These are phyloP conservation scores for Gryllus longicercus DNA, from an alignment of 2,888 invertebrate species.

Conservation along the genomic window DNA sequence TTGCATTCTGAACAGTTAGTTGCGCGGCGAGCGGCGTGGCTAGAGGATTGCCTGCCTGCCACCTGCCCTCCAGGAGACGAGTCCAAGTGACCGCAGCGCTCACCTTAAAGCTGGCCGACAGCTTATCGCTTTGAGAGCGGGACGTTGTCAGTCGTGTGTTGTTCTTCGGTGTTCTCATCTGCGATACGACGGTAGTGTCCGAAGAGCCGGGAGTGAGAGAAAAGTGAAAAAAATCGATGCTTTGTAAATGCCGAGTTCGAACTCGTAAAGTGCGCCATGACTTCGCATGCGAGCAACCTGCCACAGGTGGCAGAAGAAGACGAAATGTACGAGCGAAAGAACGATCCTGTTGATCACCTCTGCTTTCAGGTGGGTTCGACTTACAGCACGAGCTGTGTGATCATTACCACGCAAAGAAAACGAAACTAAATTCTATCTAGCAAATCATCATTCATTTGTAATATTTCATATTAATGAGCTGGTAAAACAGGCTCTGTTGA, in stretches of 20 bases:
- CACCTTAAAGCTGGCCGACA: too few species aligned
- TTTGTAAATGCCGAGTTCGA: background rate
- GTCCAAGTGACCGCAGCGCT: too few species aligned
- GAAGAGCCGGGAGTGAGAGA: background rate
- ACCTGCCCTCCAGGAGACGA: too few species aligned
- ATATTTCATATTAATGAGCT: too few species aligned
- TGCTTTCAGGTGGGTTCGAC: background rate
- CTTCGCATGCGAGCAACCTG: constrained; percentile 8
- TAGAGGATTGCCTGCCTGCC: too few species aligned
- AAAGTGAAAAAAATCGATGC: too few species aligned
- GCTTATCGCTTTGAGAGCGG: background rate
- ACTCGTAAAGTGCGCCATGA: background rate
- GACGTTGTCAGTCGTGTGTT: background rate
- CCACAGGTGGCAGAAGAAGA: constrained; percentile 9
- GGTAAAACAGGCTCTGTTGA: too few species aligned
- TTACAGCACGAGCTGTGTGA: too few species aligned
- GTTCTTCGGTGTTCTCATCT: background rate
- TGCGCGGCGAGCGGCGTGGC: too few species aligned
- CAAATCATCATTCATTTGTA: too few species aligned
- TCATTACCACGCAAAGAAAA: too few species aligned
- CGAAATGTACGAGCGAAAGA: background rate
- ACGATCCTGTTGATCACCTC: background rate
- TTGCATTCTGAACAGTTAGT: background rate
- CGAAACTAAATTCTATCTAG: too few species aligned
- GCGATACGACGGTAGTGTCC: background rate